Evolutionary conservation across 2,888 invertebrate species (phyloP).

Genomic region (Tinea semifulvella): DNA sequence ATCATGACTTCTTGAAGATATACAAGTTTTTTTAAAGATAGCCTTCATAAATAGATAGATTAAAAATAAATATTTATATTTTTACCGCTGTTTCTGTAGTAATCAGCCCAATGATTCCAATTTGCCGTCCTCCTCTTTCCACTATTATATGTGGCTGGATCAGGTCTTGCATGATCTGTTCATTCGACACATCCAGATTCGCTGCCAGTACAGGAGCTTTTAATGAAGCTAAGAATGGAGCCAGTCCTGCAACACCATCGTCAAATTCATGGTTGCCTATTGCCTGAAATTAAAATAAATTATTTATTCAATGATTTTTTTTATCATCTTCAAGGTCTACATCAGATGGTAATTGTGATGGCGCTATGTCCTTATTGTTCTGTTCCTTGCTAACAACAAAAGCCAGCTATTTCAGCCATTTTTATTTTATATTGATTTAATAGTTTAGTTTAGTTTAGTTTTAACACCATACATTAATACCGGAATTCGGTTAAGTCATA

Average conservation of each 20-base stretch:
- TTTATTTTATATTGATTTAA: background rate
- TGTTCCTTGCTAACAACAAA: too few species aligned
- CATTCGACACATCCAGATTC: slow-evolving; percentile 74
- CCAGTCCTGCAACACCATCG: slow-evolving; percentile 72
- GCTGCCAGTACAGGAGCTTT: slow-evolving; percentile 75
- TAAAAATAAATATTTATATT: too few species aligned
- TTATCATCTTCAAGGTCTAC: too few species aligned
- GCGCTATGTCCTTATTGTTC: too few species aligned
- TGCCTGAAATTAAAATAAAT: slow-evolving; percentile 59
- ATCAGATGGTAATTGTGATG: too few species aligned
- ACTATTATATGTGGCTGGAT: slow-evolving; percentile 72
- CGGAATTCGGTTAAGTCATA: too few species aligned
- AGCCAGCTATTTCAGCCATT: background rate
- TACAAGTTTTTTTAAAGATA: too few species aligned
- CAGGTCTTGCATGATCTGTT: slow-evolving; percentile 69
- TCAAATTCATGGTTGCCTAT: slow-evolving; percentile 91
- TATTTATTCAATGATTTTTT: too few species aligned
- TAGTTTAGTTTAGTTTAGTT: background rate
- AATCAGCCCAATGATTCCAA: slow-evolving; percentile 85
- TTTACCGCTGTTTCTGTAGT: slow-evolving; percentile 70
- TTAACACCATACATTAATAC: background rate
- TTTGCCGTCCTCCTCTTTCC: slow-evolving; percentile 70
- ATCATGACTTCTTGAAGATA: too few species aligned
- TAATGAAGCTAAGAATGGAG: slow-evolving; percentile 72
- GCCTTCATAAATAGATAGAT: too few species aligned